Percentiles rank a stretch among this genome's conserved stretches.
Evolutionary conservation across 2,797 vertebrate species (phyloP).

Genomic region (Rhinogobio ventralis): DNA sequence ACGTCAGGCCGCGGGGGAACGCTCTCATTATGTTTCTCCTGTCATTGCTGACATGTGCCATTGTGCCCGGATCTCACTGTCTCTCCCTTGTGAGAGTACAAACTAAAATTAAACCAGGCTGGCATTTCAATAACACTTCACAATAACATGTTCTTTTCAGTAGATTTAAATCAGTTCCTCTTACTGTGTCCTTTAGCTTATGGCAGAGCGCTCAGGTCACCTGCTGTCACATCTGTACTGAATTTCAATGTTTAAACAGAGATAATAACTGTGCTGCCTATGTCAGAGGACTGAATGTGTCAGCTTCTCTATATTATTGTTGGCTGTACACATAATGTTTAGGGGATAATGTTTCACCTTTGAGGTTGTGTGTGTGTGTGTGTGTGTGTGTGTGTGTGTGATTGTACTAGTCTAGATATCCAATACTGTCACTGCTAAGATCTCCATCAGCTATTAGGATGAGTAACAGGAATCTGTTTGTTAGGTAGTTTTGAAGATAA

Average conservation of each 20-base stretch:
- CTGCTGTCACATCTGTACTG: constrained; percentile 20
- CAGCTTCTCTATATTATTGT: not conserved
- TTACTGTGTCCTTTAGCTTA: constrained; percentile 40
- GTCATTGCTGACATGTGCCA: constrained; percentile 73
- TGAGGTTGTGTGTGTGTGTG: not conserved
- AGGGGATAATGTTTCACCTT: not conserved
- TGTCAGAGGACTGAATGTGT: constrained; percentile 8
- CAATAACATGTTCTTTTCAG: constrained; percentile 50
- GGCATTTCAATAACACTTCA: constrained; percentile 61
- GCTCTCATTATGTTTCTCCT: constrained; percentile 74
- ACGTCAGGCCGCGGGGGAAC: constrained; percentile 64
- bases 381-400: constrained; percentile 5
- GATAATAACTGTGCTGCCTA: not conserved
- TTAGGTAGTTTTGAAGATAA: not conserved
- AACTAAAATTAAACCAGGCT: constrained; percentile 64
- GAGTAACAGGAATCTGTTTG: not conserved
- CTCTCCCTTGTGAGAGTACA: constrained; percentile 51
- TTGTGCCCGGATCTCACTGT: constrained; percentile 55
- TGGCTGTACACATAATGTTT: not conserved
- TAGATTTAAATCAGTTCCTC: constrained; percentile 48
- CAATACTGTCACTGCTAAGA: not conserved
- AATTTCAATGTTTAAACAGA: constrained; percentile 36
- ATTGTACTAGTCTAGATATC: not conserved
- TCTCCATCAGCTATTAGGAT: not conserved
- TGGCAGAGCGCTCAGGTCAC: constrained; percentile 31